A percentile compares a stretch with the other conserved stretches of the same genome.
phyloP scores from a whole-genome alignment of 2,113 vertebrate species.

The Actenoides hombroni region DNA sequence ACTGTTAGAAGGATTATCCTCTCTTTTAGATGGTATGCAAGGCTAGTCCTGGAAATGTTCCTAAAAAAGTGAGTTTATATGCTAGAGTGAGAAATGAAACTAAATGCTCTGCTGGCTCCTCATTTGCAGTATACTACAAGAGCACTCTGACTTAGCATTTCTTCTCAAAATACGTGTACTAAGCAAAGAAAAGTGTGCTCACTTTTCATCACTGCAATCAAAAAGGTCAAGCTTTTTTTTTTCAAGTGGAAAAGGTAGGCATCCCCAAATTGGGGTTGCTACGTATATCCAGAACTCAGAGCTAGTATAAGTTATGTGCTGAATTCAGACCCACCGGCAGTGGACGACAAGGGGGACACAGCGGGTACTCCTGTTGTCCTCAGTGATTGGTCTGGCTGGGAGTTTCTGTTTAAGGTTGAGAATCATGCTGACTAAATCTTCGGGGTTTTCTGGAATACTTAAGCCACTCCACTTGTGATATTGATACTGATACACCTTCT shows the following conservation, averaged over 20 bases:
- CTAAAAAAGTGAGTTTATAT: background rate
- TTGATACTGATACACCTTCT: constrained; percentile 85
- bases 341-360: constrained; percentile 78
- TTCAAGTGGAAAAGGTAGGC: background rate
- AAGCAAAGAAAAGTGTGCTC: background rate
- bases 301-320: background rate
- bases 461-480: constrained; percentile 81
- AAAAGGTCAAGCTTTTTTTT: background rate
- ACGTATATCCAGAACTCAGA: background rate
- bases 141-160: background rate
- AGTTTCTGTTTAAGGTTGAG: constrained; percentile 74
- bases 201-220: background rate
- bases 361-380: constrained; percentile 48
- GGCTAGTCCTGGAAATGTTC: background rate
- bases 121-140: background rate
- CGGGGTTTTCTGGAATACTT: constrained; percentile 77
- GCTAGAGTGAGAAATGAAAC: rapidly evolving
- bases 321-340: constrained; percentile 81
- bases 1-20: background rate
- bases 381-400: constrained; percentile 11
- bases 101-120: background rate
- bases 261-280: background rate
- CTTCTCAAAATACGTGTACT: background rate
- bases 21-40: background rate
- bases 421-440: constrained; percentile 83